Evolutionary conservation across 2,888 invertebrate species (phyloP), one percentile per base, ranked within the genome.

Genomic region (Xestoiulus laeticollis): DNA sequence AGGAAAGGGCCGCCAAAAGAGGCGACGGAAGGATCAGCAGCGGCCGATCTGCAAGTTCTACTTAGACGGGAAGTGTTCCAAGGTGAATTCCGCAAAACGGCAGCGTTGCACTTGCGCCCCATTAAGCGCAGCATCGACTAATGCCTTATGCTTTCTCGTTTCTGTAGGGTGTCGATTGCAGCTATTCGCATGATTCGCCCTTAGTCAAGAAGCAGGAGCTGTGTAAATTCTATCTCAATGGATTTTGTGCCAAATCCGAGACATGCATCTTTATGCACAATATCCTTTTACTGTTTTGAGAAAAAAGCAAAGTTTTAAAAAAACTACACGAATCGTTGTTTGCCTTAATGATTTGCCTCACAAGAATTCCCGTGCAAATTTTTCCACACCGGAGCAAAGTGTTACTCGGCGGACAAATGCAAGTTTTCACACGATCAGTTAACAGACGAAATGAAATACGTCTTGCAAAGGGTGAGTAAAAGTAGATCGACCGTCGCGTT

Each of bases 221-320:
- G 1, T 99, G 99, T 93, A 99, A 98, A 93, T 99, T 98, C 93
- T 99, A 98, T 93, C 93, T 98, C 89, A 96, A 96, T 95, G 97
- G 97, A 90, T 97, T 97, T 92, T 99, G 99, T 93, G 96, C 96
- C 87, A 99, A 98, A 93, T 95, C 97, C 91, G 98, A 98, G 90
- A 96, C 97, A 92, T 99, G 99, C 93, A 94, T 97, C 30, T 99
- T 97, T 91, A 96, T 99, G 96, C 99, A 99, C 93, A 95, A 96
- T 89, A 90, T 89, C 89, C 90, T 90, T 90, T 87, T 83, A n/a
- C 32, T 26, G 68, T n/a, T n/a, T n/a, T n/a, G n/a, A n/a, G n/a
- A n/a, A n/a, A n/a, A n/a, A n/a, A n/a, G n/a, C n/a, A n/a, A n/a
- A n/a, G n/a, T n/a, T n/a, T n/a, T n/a, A n/a, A n/a, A n/a, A n/a